Percentiles rank a stretch among this genome's conserved stretches.
Evolutionary conservation across 2,113 vertebrate species (phyloP).

Genomic region (Megaleporinus macrocephalus): DNA sequence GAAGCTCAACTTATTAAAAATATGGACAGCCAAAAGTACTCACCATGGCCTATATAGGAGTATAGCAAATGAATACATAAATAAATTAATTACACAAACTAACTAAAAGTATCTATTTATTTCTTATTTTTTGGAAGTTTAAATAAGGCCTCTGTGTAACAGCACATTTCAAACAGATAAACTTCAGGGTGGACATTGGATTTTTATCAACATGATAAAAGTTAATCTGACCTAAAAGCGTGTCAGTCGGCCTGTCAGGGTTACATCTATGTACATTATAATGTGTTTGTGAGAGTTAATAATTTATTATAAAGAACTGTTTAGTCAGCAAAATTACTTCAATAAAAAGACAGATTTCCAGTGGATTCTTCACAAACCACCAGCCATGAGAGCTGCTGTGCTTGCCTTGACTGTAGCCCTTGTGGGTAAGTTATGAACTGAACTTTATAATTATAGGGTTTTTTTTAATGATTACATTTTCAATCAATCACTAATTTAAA

Average conservation of each 20-base stretch:
- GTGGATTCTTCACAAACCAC: conserved; percentile 49
- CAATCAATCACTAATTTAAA: neutral
- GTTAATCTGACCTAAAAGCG: conserved; percentile 6
- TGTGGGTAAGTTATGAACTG: conserved; percentile 77
- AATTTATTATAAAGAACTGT: conserved; percentile 1
- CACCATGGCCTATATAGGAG: too few species aligned
- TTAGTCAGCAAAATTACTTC: conserved; percentile 48
- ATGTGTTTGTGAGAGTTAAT: conserved; percentile 12
- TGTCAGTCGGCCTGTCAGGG: neutral
- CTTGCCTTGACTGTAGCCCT: conserved; percentile 79
- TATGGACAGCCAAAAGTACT: too few species aligned
- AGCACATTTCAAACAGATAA: too few species aligned
- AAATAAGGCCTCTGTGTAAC: too few species aligned
- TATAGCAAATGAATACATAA: too few species aligned
- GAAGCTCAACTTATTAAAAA: too few species aligned
- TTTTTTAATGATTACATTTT: neutral
- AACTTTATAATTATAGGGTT: neutral
- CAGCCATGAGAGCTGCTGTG: conserved; percentile 82
- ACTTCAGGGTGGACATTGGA: conserved; percentile 4
- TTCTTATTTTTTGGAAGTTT: too few species aligned
- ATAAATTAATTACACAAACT: too few species aligned
- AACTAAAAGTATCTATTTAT: too few species aligned
- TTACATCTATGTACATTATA: neutral
- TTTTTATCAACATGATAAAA: neutral
- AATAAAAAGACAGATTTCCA: conserved; percentile 59